Conservation (phyloP, 1,140 invertebrate species). For the Epicauta chinensis region DNA sequence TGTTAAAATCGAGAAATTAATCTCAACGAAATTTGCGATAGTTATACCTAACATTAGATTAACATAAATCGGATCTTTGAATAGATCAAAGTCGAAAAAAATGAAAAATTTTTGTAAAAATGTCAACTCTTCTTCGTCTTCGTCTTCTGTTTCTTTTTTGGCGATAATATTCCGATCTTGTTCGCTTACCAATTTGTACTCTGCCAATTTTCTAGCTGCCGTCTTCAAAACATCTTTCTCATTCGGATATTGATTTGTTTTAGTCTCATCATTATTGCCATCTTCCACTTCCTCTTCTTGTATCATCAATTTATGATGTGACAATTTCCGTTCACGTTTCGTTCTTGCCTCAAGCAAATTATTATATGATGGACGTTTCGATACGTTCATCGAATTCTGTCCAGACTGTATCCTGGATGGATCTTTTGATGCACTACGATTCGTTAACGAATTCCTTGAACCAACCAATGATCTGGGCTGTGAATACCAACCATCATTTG, state of each 20-base stretch:
- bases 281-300: constrained; percentile 46
- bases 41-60: constrained; percentile 63
- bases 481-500: constrained; percentile 58
- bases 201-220: constrained; percentile 26
- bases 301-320: constrained; percentile 41
- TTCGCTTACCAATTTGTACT: constrained; percentile 23
- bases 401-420: constrained; percentile 14
- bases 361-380: constrained; percentile 24
- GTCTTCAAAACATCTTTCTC: constrained; percentile 32
- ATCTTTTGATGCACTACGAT: constrained; percentile 20
- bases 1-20: constrained; percentile 59
- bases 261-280: constrained; percentile 28
- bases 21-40: constrained; percentile 59
- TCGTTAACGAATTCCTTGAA: constrained; percentile 43
- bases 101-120: constrained; percentile 36
- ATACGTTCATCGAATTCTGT: constrained; percentile 25
- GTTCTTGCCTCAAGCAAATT: constrained; percentile 19
- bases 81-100: constrained; percentile 51
- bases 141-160: constrained; percentile 12
- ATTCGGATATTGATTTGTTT: constrained; percentile 15
- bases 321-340: constrained; percentile 44
- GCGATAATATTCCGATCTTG: not conserved
- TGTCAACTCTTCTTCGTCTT: constrained; percentile 7
- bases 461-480: constrained; percentile 45
- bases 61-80: constrained; percentile 52